phyloP scores from a whole-genome alignment of 1,140 invertebrate genomes.

The Drosophila suzukii region DNA sequence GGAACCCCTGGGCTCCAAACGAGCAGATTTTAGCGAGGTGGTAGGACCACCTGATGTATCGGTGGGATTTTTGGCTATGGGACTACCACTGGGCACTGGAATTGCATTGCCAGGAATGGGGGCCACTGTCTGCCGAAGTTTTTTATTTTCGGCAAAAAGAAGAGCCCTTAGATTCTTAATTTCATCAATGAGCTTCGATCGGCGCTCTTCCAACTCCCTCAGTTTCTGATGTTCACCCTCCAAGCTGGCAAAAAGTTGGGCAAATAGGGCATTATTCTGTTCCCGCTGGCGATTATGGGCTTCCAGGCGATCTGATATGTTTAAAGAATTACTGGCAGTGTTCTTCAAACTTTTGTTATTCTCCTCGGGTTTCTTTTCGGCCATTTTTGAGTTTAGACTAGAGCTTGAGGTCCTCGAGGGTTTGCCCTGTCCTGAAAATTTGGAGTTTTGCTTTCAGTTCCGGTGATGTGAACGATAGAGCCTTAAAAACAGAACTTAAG shows the following conservation, averaged over 20 bases:
- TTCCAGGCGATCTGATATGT: not conserved
- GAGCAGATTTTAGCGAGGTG: not conserved
- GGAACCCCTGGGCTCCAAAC: not conserved
- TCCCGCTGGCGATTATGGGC: not conserved
- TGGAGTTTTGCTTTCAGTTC: not conserved
- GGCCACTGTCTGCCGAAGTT: not conserved
- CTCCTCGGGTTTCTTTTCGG: not conserved
- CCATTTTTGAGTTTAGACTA: not conserved
- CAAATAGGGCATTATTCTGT: slow-evolving; percentile 8
- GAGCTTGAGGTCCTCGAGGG: not conserved
- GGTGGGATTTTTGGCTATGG: not conserved
- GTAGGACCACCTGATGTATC: not conserved
- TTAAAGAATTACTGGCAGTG: not conserved
- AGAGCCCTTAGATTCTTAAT: slow-evolving; percentile 23
- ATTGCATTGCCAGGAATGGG: not conserved
- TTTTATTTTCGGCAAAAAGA: slow-evolving; percentile 26
- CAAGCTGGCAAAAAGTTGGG: slow-evolving; percentile 29
- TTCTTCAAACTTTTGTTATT: not conserved
- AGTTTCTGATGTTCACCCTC: slow-evolving; percentile 48
- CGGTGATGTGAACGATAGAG: not conserved
- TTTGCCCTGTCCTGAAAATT: not conserved
- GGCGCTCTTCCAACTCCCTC: slow-evolving; percentile 24
- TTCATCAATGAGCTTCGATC: slow-evolving; percentile 31
- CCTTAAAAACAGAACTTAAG: not conserved
- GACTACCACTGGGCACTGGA: not conserved